These are phyloP conservation scores for Oreochromis grahami DNA, from an alignment of 2,797 vertebrate genomes.

Conservation along the genomic window DNA sequence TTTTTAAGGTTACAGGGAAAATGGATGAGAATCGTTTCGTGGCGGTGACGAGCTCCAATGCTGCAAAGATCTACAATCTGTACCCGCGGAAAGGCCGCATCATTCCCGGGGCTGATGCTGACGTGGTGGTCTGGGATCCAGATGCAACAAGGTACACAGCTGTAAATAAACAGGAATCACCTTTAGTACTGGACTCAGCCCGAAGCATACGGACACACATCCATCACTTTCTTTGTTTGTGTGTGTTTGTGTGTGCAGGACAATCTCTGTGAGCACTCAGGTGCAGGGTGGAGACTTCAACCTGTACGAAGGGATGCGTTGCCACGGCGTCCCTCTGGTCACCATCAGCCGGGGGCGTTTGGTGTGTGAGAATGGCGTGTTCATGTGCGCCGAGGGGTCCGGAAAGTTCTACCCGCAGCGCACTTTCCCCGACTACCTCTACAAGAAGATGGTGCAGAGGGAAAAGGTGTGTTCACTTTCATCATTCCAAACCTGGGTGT, in stretches of 20 bases:
- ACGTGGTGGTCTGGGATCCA: slow-evolving; percentile 95
- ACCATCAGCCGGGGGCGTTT: slow-evolving; percentile 93
- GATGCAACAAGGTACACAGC: slow-evolving; percentile 84
- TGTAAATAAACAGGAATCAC: background rate
- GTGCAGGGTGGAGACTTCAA: slow-evolving; percentile 94
- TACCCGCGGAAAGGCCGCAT: slow-evolving; percentile 96
- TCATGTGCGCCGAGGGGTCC: slow-evolving; percentile 95
- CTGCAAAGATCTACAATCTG: slow-evolving; percentile 97
- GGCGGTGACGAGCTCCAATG: slow-evolving; percentile 93
- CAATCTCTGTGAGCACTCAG: slow-evolving; percentile 90
- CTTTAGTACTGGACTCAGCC: background rate
- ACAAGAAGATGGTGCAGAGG: slow-evolving; percentile 98
- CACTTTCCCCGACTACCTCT: slow-evolving; percentile 92
- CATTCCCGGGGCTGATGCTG: slow-evolving; percentile 90
- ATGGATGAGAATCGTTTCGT: slow-evolving; percentile 99
- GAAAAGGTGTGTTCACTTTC: slow-evolving; percentile 82
- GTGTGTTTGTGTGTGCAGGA: slow-evolving; percentile 64
- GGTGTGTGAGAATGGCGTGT: slow-evolving; percentile 92
- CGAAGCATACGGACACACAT: background rate
- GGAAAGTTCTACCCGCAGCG: slow-evolving; percentile 94
- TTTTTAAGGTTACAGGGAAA: slow-evolving; percentile 86
- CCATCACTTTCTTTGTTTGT: fast-evolving
- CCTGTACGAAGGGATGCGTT: slow-evolving; percentile 92
- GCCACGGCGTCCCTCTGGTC: slow-evolving; percentile 91
- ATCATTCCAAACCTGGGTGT: background rate